Percentiles rank a stretch among this genome's conserved stretches.
phyloP scores from a whole-genome alignment of 2,797 vertebrate species.

The Kryptolebias ocellatus region DNA sequence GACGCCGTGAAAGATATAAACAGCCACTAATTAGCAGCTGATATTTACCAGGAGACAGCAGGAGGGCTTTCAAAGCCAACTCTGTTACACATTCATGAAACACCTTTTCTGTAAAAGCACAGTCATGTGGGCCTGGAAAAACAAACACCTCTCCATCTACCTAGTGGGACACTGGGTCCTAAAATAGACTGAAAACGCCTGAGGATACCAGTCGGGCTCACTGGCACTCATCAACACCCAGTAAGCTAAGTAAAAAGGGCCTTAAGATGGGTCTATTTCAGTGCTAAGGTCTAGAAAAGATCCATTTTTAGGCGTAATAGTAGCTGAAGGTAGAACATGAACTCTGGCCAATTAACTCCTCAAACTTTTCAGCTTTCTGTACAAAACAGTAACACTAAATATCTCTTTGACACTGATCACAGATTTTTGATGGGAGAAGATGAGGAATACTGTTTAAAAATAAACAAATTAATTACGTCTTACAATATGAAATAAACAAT shows the following conservation, averaged over 20 bases:
- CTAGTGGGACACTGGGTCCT: conserved; percentile 70
- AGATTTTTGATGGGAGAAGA: too few relatives aligned
- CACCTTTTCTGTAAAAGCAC: too few relatives aligned
- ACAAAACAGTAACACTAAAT: too few relatives aligned
- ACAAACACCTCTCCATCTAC: conserved; percentile 66
- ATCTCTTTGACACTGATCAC: too few relatives aligned
- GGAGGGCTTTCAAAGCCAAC: conserved; percentile 73
- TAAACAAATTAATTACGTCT: too few relatives aligned
- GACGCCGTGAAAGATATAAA: conserved; percentile 61
- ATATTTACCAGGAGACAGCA: conserved; percentile 81
- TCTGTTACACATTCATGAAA: too few relatives aligned
- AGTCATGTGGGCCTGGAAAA: conserved; percentile 72
- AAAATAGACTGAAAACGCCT: conserved; percentile 57
- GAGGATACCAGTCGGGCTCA: conserved; percentile 33
- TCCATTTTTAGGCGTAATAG: conserved; percentile 11
- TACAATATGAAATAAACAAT: too few relatives aligned
- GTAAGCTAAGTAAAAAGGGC: conserved; percentile 12
- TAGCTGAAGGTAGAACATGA: neutral
- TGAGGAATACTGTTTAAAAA: too few relatives aligned
- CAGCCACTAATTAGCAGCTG: conserved; percentile 74
- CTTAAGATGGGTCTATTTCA: conserved; percentile 26
- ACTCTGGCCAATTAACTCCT: neutral
- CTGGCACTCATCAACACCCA: conserved; percentile 58
- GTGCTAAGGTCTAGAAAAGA: conserved; percentile 15
- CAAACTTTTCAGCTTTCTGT: too few relatives aligned